phyloP scores from a whole-genome alignment of 2,797 vertebrate species.

The Nannoperca obscura region DNA sequence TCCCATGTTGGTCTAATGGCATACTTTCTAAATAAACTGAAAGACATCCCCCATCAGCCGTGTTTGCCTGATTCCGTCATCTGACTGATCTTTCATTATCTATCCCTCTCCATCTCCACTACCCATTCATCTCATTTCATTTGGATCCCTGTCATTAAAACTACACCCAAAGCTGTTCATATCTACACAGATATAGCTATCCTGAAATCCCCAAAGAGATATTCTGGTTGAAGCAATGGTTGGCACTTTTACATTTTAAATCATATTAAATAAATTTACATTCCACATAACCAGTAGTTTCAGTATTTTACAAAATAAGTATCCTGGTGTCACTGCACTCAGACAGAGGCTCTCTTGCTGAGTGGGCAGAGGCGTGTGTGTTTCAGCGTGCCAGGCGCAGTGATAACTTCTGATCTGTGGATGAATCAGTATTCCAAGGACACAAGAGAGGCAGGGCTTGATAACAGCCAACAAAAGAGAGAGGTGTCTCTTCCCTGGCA shows the following conservation, averaged over 20 bases:
- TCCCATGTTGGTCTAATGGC: slow-evolving; percentile 35
- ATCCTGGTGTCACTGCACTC: slow-evolving; percentile 18
- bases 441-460: slow-evolving; percentile 30
- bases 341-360: slow-evolving; percentile 19
- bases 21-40: slow-evolving; percentile 45
- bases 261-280: slow-evolving; percentile 11
- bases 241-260: slow-evolving; percentile 29
- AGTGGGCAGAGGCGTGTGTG: slow-evolving; percentile 56
- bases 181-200: slow-evolving; percentile 20
- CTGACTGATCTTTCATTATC: slow-evolving; percentile 64
- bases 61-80: slow-evolving; percentile 52
- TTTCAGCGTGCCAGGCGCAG: slow-evolving; percentile 31
- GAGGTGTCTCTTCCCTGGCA: slow-evolving; percentile 28
- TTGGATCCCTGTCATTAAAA: slow-evolving; percentile 59
- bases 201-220: slow-evolving; percentile 10
- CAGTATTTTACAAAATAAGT: slow-evolving; percentile 22
- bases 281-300: slow-evolving; percentile 15
- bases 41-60: slow-evolving; percentile 35
- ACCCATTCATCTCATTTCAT: slow-evolving; percentile 58
- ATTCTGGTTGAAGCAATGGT: neutral
- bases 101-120: slow-evolving; percentile 30
- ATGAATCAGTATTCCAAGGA: slow-evolving; percentile 72
- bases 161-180: slow-evolving; percentile 30
- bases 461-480: slow-evolving; percentile 49
- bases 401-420: slow-evolving; percentile 55